phyloP scores from a whole-genome alignment of 2,797 vertebrate species.

The Clamator glandarius region DNA sequence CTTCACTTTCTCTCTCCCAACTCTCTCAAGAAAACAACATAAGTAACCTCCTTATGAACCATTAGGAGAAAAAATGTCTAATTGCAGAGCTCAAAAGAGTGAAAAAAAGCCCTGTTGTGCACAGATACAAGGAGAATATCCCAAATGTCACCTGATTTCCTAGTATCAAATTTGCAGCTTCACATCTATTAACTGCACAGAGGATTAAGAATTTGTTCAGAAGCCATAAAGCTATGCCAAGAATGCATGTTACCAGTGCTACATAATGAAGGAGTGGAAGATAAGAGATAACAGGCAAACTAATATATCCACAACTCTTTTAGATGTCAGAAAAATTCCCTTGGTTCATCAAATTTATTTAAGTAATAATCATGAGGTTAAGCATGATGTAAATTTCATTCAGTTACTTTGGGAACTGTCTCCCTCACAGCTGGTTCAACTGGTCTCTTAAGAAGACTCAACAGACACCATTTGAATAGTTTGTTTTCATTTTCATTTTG shows the following conservation, averaged over 20 bases:
- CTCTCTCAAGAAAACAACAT: background rate
- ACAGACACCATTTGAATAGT: background rate
- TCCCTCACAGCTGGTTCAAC: background rate
- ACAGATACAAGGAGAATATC: background rate
- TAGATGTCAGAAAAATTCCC: constrained; percentile 21
- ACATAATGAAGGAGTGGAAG: constrained; percentile 3
- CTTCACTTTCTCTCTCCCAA: background rate
- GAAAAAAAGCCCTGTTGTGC: background rate
- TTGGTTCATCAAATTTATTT: constrained; percentile 33
- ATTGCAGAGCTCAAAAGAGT: background rate
- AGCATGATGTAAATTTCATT: constrained; percentile 1
- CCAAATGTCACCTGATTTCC: background rate
- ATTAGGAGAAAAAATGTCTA: background rate
- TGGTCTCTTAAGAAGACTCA: background rate
- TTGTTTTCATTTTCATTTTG: background rate
- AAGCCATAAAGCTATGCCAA: constrained; percentile 43
- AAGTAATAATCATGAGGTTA: constrained; percentile 9
- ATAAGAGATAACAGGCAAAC: constrained; percentile 27
- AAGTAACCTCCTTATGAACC: background rate
- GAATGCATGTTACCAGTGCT: background rate
- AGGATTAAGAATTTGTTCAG: constrained; percentile 27
- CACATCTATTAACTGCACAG: background rate
- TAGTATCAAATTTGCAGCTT: background rate
- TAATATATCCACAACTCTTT: background rate
- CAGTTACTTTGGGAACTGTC: constrained; percentile 26